Evolutionary conservation across 2,797 vertebrate species (phyloP), one percentile per base, ranked within the genome.

Genomic region (Zenarchopterus dispar): DNA sequence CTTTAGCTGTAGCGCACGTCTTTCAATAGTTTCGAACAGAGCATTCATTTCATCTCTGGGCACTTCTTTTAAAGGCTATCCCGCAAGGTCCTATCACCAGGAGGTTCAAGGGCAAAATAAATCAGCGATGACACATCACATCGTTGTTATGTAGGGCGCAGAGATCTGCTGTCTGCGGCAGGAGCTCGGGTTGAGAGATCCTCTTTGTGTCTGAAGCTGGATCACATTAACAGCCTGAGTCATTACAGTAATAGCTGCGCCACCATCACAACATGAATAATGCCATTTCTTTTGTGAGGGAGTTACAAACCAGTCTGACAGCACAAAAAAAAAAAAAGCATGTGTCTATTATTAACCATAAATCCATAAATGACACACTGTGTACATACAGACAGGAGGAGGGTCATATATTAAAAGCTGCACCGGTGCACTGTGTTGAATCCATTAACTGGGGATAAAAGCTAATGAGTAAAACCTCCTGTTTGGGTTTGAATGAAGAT

Each of bases 61-160:
- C n/a, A 24, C 75, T 81, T 78, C 77, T 82, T 82, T 86, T 78
- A 84, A 88, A 86, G 79, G 83, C 78, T 80, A 70, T 77, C 77
- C 88, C 84, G 44, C 84, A 81, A 88, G 86, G 85, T 90, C 75
- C 84, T 56, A 70, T 84, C 84, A 70, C 74, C 24, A 63, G 76
- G 75, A 84, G 83, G 89, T 91, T 91, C 89, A 92, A 92, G 88
- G 91, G 84, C 88, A 81, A 86, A 84, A 91, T 91, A 91, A 92
- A 91, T 92, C 91, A 91, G 84, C 70, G 66, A 73, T 78, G 88
- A 89, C 90, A 87, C 70, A 59, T 90, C 79, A 72, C 84, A 42
- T 78, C 66, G 75, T 82, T 75, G 82, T 85, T 85, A 79, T 86
- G 89, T 77, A 66, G 89, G 88, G 81, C 72, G 2, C 81, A 64